Evolutionary conservation across 2,113 vertebrate genomes (phyloP).

Genomic region (Pampusana beccarii): DNA sequence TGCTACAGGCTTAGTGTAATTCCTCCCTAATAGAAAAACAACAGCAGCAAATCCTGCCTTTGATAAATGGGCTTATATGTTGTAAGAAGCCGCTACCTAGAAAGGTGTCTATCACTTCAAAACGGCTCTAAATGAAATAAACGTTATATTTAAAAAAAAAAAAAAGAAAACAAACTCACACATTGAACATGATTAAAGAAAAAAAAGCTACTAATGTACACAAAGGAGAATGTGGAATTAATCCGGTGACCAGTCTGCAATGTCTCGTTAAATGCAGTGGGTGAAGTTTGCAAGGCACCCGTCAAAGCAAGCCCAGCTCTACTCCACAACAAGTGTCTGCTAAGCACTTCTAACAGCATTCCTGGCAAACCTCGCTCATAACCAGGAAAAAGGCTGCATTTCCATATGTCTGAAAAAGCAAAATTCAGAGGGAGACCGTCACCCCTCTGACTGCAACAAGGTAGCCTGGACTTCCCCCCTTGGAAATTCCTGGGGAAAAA

Average conservation of each 20-base stretch:
- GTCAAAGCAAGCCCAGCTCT: not conserved
- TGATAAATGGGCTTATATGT: constrained; percentile 91
- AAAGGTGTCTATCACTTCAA: constrained; percentile 71
- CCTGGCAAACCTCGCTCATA: not conserved
- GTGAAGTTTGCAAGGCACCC: not conserved
- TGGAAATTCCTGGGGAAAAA: not conserved
- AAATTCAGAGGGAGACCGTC: not conserved
- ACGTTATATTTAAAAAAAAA: not conserved
- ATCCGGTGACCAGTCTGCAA: fast-evolving
- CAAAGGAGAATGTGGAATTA: constrained; percentile 13
- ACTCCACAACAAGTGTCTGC: constrained; percentile 44
- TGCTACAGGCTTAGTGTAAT: constrained; percentile 96
- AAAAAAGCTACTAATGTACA: not conserved
- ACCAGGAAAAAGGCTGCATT: not conserved
- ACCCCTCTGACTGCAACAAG: not conserved
- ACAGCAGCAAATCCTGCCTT: constrained; percentile 95
- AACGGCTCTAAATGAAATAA: constrained; percentile 63
- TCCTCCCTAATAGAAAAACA: constrained; percentile 98
- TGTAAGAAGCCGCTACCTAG: constrained; percentile 88
- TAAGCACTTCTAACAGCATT: not conserved
- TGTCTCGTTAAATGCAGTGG: not conserved
- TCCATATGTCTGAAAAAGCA: not conserved
- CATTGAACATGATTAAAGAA: not conserved
- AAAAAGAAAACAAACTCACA: not conserved
- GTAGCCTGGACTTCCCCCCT: not conserved